Evolutionary conservation across 2,888 invertebrate species (phyloP).

Genomic region (Bugula neritina): DNA sequence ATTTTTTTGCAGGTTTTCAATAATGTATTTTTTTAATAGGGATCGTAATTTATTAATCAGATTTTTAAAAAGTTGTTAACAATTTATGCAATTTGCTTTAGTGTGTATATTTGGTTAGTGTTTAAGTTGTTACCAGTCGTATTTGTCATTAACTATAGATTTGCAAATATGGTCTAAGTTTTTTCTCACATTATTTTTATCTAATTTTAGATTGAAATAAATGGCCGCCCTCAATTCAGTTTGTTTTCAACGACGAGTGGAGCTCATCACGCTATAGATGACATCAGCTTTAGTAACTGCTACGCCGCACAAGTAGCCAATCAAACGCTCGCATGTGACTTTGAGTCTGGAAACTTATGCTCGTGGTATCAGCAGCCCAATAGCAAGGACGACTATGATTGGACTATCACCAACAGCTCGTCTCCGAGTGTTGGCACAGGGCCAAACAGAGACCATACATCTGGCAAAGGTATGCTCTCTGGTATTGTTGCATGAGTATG

Average conservation of each 20-base stretch:
- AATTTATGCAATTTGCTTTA: too few relatives aligned
- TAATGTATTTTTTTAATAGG: too few relatives aligned
- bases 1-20: too few relatives aligned
- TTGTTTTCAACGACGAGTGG: too few relatives aligned
- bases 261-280: conserved; percentile 26
- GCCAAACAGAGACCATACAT: conserved; percentile 28
- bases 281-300: conserved; percentile 24
- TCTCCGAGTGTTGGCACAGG: conserved; percentile 24
- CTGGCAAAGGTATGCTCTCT: conserved; percentile 30
- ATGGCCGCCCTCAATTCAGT: background rate
- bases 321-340: conserved; percentile 1
- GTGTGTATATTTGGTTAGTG: too few relatives aligned
- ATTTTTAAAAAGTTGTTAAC: too few relatives aligned
- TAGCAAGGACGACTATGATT: conserved; percentile 26
- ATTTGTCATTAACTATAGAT: too few relatives aligned
- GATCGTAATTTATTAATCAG: too few relatives aligned
- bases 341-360: conserved; percentile 26
- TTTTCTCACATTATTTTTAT: too few relatives aligned
- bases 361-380: conserved; percentile 24
- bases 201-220: conserved; percentile 1
- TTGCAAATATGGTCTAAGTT: too few relatives aligned
- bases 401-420: conserved; percentile 28
- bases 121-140: too few relatives aligned
- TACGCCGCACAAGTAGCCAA: background rate
- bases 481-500: too few relatives aligned